Conservation (phyloP, 2,888 invertebrate genomes). For the Andrena haemorrhoa region DNA sequence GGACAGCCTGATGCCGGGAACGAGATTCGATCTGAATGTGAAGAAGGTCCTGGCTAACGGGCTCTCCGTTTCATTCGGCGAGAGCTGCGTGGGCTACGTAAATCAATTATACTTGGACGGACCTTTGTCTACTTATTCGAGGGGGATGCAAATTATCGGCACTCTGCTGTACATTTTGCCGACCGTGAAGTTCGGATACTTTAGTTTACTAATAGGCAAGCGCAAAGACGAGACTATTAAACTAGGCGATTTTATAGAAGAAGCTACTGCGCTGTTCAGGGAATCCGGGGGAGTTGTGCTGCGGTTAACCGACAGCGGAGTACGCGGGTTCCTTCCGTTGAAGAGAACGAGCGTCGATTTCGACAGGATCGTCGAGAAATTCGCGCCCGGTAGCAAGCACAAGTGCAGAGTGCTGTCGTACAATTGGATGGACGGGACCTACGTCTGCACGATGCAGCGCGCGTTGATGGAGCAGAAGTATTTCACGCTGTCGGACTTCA, state of each 20-base stretch:
- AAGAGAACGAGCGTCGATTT: slow-evolving; percentile 76
- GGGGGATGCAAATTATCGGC: slow-evolving; percentile 72
- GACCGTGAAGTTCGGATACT: slow-evolving; percentile 89
- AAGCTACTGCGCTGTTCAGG: slow-evolving; percentile 86
- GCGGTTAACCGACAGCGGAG: slow-evolving; percentile 70
- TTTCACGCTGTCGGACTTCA: slow-evolving; percentile 83
- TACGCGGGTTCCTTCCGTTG: slow-evolving; percentile 78
- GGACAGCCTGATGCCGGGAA: slow-evolving; percentile 85
- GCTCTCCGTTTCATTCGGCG: slow-evolving; percentile 85
- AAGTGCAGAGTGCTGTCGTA: slow-evolving; percentile 88
- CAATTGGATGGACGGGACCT: slow-evolving; percentile 88
- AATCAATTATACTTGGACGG: slow-evolving; percentile 79
- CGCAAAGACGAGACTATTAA: slow-evolving; percentile 82
- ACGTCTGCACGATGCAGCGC: slow-evolving; percentile 89
- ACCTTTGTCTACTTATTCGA: slow-evolving; percentile 70
- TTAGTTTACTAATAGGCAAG: slow-evolving; percentile 85
- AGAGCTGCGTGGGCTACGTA: slow-evolving; percentile 84
- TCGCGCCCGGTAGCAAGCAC: slow-evolving; percentile 85
- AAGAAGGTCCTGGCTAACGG: slow-evolving; percentile 84
- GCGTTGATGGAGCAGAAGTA: slow-evolving; percentile 86
- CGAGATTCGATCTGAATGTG: slow-evolving; percentile 82
- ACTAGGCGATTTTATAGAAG: slow-evolving; percentile 87
- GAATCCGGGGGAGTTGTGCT: slow-evolving; percentile 84
- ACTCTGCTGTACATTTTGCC: slow-evolving; percentile 89
- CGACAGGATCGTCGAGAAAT: slow-evolving; percentile 85